A percentile compares a stretch with the other conserved stretches of the same genome.
Conservation (phyloP, 2,113 vertebrate genomes). For the Pelecanus crispus region DNA sequence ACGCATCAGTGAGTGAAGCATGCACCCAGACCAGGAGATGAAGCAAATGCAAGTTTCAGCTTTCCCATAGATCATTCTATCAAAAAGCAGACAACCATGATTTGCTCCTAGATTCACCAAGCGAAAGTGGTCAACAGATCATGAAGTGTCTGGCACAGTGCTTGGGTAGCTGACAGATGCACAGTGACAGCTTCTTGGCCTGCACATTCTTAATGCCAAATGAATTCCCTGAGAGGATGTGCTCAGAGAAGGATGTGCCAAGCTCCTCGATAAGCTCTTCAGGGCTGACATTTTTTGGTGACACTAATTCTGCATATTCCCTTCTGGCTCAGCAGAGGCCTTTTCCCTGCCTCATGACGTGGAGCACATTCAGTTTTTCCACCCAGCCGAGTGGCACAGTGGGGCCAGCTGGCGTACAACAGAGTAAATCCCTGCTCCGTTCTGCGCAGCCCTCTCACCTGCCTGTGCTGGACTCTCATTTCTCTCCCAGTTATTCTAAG, state of each 20-base stretch:
- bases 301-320: not conserved
- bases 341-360: not conserved
- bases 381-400: not conserved
- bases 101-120: not conserved
- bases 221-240: not conserved
- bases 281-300: not conserved
- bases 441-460: not conserved
- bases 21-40: not conserved
- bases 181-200: not conserved
- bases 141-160: not conserved
- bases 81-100: not conserved
- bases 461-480: not conserved
- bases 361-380: not conserved
- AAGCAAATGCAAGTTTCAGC: not conserved
- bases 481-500: not conserved
- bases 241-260: not conserved
- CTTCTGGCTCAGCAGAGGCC: not conserved
- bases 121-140: not conserved
- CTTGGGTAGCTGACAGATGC: not conserved
- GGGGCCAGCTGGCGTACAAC: accelerated
- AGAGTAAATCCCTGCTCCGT: not conserved
- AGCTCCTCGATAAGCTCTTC: not conserved
- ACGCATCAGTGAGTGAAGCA: not conserved
- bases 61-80: not conserved
- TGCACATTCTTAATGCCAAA: not conserved